A percentile compares a stretch with the other conserved stretches of the same genome.
These are phyloP conservation scores for Antedon mediterranea DNA, from an alignment of 53 echinoderm and acorn worm species.

Conservation along the genomic window DNA sequence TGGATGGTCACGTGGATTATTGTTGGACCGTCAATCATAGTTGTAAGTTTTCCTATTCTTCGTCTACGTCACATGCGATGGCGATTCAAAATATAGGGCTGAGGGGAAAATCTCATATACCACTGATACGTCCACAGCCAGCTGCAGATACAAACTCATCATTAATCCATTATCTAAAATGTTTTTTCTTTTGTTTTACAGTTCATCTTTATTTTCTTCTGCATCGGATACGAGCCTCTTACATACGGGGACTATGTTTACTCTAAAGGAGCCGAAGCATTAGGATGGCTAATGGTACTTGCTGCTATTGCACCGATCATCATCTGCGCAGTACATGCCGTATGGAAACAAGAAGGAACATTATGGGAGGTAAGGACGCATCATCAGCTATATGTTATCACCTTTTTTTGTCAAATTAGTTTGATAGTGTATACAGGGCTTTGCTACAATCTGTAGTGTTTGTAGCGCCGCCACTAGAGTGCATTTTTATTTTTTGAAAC, in stretches of 20 bases:
- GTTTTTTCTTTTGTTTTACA: not conserved
- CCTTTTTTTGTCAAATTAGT: too few relatives aligned
- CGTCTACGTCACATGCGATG: too few relatives aligned
- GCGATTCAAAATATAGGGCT: too few relatives aligned
- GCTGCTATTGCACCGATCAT: constrained; percentile 25
- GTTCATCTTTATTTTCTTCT: constrained; percentile 73
- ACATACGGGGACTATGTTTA: constrained; percentile 43
- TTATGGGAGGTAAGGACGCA: constrained; percentile 23
- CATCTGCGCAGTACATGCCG: constrained; percentile 17
- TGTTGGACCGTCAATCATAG: not conserved
- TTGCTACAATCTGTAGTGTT: too few relatives aligned
- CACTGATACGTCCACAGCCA: too few relatives aligned
- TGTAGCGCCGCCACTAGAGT: too few relatives aligned
- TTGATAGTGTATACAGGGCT: too few relatives aligned
- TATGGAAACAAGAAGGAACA: constrained; percentile 23
- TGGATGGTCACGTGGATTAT: constrained; percentile 14
- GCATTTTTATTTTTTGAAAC: too few relatives aligned
- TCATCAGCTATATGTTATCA: too few relatives aligned
- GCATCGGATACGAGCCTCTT: constrained; percentile 32
- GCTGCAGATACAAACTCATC: too few relatives aligned
- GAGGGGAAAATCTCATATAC: too few relatives aligned
- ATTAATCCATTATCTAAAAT: too few relatives aligned
- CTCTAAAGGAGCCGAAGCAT: constrained; percentile 32
- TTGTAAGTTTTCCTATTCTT: not conserved
- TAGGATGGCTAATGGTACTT: constrained; percentile 67